phyloP scores from a whole-genome alignment of 2,797 vertebrate genomes.

The Danio albolineatus region DNA sequence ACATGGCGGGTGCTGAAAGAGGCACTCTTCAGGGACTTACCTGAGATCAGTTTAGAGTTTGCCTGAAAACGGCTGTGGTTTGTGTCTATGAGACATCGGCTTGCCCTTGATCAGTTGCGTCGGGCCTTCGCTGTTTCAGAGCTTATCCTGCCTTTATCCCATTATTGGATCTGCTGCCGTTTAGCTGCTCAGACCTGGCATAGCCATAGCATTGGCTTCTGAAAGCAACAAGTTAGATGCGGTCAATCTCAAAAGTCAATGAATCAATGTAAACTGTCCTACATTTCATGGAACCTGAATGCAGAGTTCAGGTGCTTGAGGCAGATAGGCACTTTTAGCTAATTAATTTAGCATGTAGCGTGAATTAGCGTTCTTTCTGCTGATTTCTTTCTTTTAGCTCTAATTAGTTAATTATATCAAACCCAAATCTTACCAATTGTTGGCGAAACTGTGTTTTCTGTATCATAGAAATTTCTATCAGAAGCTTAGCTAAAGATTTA shows the following conservation, averaged over 20 bases:
- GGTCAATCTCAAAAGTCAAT: slow-evolving; percentile 35
- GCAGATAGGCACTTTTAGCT: neutral
- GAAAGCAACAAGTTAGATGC: slow-evolving; percentile 21
- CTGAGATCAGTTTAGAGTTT: slow-evolving; percentile 25
- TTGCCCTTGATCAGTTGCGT: slow-evolving; percentile 39
- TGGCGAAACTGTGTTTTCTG: neutral
- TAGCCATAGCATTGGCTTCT: slow-evolving; percentile 10
- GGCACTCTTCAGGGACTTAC: slow-evolving; percentile 28
- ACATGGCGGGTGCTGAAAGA: slow-evolving; percentile 8
- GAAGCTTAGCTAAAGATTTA: neutral
- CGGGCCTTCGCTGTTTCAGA: slow-evolving; percentile 12
- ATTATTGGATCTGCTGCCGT: slow-evolving; percentile 59
- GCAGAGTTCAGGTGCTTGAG: neutral
- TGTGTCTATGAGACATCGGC: slow-evolving; percentile 18
- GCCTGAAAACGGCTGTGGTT: neutral
- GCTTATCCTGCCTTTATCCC: slow-evolving; percentile 59
- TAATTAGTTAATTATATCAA: slow-evolving; percentile 3
- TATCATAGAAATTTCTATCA: neutral
- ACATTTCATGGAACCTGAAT: neutral
- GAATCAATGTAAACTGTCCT: slow-evolving; percentile 5
- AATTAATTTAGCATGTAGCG: neutral
- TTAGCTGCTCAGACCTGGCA: slow-evolving; percentile 50
- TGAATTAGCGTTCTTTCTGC: neutral
- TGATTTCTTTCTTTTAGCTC: slow-evolving; percentile 3
- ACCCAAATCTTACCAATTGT: slow-evolving; percentile 14